Evolutionary conservation across 1,140 invertebrate species (phyloP), one percentile per base, ranked within the genome.

Genomic region (Anastrepha ludens): DNA sequence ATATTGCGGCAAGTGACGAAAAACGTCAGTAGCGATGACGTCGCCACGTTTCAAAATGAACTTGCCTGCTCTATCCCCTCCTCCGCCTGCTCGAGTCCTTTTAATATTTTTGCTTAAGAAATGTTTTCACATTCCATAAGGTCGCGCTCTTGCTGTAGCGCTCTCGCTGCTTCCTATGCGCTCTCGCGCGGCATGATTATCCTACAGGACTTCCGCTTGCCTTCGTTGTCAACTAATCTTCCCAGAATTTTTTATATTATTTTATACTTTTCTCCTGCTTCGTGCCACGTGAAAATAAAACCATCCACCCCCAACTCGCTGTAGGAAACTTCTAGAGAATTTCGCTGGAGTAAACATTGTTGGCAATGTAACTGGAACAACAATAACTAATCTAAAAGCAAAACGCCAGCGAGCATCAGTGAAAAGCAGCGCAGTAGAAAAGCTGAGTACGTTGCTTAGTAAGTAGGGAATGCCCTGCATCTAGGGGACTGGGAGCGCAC

Each of bases 251-350:
- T 81, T 55, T n/a, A 47, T 55, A 55, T 55, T 55, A 55, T 55
- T 55, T 55, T 1, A 55, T 44, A 47, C 44, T 74, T 78, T 78
- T 47, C 44, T 8, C 17, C 47, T 81, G 44, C 55, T 58, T n/a
- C 39, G n/a, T 20, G 74, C 47, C 74, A 29, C 50, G 60, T 55
- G 7, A 55, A 58, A 50, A 74, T 1, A 20, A 41, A 39, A 39
- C n/a, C 20, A 41, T 55, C 6, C 50, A 8, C 60, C 60, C 60
- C 8, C 41, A 17, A 6, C 44, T 74, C 6, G 17, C 70, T n/a
- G 70, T n/a, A 44, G 47, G 74, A 81, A 81, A 29, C 47, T 81
- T 81, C 74, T 81, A 81, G 74, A 81, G 74, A 81, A 58, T 55
- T 81, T 81, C 47, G 47, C 74, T 55, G 47, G 74, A 58, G 55